Conservation (phyloP, 2,888 invertebrate genomes). For the Drosophila rellima region DNA sequence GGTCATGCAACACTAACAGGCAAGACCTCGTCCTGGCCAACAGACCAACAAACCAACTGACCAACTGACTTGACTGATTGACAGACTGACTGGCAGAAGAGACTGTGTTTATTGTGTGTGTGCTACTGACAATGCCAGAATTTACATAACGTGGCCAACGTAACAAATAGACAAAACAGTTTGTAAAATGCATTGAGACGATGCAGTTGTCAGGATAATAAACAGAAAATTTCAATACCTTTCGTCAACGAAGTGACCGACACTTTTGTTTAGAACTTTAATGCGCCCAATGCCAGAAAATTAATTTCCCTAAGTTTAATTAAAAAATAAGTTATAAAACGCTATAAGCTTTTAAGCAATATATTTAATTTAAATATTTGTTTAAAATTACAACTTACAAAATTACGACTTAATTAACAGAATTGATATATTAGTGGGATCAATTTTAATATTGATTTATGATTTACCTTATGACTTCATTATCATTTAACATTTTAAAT, state of each 20-base stretch:
- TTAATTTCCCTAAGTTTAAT: slow-evolving; percentile 10
- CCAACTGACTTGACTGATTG: slow-evolving; percentile 10
- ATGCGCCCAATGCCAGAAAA: slow-evolving; percentile 3
- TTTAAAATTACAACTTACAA: too few relatives aligned
- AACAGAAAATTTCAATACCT: slow-evolving; percentile 4
- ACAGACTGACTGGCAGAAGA: slow-evolving; percentile 3
- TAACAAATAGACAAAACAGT: slow-evolving; percentile 19
- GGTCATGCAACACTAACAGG: slow-evolving; percentile 30
- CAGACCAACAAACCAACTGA: slow-evolving; percentile 4
- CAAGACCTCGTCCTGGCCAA: slow-evolving; percentile 31
- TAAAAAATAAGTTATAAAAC: too few relatives aligned
- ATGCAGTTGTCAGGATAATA: slow-evolving; percentile 28
- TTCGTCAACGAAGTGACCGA: background rate
- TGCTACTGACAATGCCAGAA: slow-evolving; percentile 44
- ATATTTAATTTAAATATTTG: too few relatives aligned
- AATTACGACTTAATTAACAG: too few relatives aligned
- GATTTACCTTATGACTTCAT: too few relatives aligned
- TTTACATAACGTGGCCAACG: slow-evolving; percentile 42
- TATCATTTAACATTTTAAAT: too few relatives aligned
- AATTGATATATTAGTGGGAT: too few relatives aligned
- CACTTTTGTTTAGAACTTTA: slow-evolving; percentile 6
- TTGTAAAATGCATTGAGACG: slow-evolving; percentile 28
- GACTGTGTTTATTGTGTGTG: slow-evolving; percentile 6
- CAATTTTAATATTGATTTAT: too few relatives aligned
- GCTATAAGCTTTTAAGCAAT: too few relatives aligned